Conservation (phyloP, 2,888 invertebrate genomes). For the Metalampra italica region DNA sequence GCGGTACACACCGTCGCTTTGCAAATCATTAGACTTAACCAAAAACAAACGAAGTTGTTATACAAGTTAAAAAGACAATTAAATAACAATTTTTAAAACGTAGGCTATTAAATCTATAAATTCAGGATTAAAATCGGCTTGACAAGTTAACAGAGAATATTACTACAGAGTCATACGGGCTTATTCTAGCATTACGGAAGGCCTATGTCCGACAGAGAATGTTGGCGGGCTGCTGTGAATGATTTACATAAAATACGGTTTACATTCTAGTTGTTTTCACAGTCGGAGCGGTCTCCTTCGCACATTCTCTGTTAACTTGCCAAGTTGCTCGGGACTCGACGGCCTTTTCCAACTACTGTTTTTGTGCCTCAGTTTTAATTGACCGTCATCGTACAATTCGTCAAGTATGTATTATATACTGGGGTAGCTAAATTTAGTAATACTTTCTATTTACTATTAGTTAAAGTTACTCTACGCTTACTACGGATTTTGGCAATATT, state of each 20-base stretch:
- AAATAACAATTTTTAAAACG: no score
- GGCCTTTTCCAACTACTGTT: constrained; percentile 5
- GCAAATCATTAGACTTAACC: not conserved
- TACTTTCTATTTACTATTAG: constrained; percentile 45
- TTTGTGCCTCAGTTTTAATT: constrained; percentile 52
- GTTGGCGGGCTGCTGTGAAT: no score
- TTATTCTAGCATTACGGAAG: no score
- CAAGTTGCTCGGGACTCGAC: not conserved
- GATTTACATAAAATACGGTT: no score
- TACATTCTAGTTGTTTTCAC: no score
- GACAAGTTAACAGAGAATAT: no score
- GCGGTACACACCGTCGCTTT: not conserved
- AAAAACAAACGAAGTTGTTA: no score
- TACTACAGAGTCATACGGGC: no score
- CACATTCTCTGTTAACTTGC: constrained; percentile 1
- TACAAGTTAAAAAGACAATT: no score
- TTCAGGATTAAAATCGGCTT: no score
- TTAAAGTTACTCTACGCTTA: constrained; percentile 30
- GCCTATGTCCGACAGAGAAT: no score
- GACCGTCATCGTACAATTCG: constrained; percentile 44
- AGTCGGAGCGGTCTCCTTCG: not conserved
- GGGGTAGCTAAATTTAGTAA: constrained; percentile 43
- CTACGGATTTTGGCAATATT: constrained; percentile 50
- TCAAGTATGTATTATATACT: constrained; percentile 27
- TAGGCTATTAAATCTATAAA: no score